A percentile compares a stretch with the other conserved stretches of the same genome.
Conservation (phyloP, 37 sponge, comb jelly and placozoan species). For the Halichondria panicea region DNA sequence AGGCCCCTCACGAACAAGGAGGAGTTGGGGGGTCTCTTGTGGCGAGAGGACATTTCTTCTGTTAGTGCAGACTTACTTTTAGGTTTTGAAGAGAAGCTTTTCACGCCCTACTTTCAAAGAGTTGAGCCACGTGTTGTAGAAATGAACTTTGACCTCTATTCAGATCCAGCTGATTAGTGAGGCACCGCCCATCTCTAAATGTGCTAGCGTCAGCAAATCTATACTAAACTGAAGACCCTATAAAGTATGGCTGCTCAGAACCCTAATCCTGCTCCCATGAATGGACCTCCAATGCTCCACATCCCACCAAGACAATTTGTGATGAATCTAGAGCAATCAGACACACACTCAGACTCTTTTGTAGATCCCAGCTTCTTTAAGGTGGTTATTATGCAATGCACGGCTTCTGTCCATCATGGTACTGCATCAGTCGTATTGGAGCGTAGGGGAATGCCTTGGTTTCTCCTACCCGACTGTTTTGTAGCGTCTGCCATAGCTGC, state of each 20-base stretch:
- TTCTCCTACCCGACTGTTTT: conserved; percentile 40
- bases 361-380: conserved; percentile 46
- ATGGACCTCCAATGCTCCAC: conserved; percentile 39
- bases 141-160: too few species aligned
- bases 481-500: conserved; percentile 31
- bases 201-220: too few species aligned
- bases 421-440: conserved; percentile 49
- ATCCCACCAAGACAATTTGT: conserved; percentile 13
- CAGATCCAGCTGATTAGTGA: too few species aligned
- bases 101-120: too few species aligned
- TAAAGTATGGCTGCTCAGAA: neutral
- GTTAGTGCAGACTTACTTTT: conserved; percentile 1
- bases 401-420: conserved; percentile 28
- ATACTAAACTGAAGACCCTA: too few species aligned
- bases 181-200: too few species aligned
- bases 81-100: too few species aligned
- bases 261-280: neutral
- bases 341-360: neutral
- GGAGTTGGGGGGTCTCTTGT: conserved; percentile 76
- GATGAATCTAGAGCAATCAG: neutral
- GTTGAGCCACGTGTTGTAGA: too few species aligned
- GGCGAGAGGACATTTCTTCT: conserved; percentile 39
- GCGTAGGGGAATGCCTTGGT: conserved; percentile 28
- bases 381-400: conserved; percentile 46
- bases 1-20: conserved; percentile 85